These are phyloP conservation scores for Podotricha telesiphe DNA, from an alignment of 2,888 invertebrate species.

Conservation along the genomic window DNA sequence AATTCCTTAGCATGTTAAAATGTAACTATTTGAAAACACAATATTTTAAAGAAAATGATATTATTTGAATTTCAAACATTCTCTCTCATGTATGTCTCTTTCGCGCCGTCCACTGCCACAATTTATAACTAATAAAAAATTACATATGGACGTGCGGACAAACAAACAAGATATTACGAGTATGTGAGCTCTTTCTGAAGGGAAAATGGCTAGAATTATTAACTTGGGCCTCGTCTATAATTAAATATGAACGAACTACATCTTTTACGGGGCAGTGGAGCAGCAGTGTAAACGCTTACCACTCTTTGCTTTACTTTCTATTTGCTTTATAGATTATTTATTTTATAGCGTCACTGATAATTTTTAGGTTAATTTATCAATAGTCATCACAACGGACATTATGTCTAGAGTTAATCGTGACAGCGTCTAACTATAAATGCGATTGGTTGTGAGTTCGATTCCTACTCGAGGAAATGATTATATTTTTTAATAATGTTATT, in stretches of 20 bases:
- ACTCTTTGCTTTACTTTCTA: conserved; percentile 13
- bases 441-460: too few species aligned
- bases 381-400: too few species aligned
- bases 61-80: too few species aligned
- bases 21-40: too few species aligned
- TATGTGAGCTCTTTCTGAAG: neutral
- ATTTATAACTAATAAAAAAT: neutral
- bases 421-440: too few species aligned
- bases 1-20: too few species aligned
- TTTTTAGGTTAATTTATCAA: too few species aligned
- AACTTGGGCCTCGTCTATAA: conserved; percentile 7
- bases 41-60: too few species aligned
- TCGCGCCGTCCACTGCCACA: neutral
- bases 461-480: too few species aligned
- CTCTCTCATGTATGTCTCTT: neutral
- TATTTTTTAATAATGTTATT: too few species aligned
- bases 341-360: neutral
- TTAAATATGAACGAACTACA: conserved; percentile 3
- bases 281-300: conserved; percentile 12
- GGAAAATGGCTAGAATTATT: neutral
- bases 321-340: neutral
- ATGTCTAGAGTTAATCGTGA: too few species aligned
- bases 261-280: conserved; percentile 10
- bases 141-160: neutral
- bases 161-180: neutral